A percentile compares a stretch with the other conserved stretches of the same genome.
These are phyloP conservation scores for Protonibea diacanthus DNA, from an alignment of 2,797 vertebrate genomes.

Conservation along the genomic window DNA sequence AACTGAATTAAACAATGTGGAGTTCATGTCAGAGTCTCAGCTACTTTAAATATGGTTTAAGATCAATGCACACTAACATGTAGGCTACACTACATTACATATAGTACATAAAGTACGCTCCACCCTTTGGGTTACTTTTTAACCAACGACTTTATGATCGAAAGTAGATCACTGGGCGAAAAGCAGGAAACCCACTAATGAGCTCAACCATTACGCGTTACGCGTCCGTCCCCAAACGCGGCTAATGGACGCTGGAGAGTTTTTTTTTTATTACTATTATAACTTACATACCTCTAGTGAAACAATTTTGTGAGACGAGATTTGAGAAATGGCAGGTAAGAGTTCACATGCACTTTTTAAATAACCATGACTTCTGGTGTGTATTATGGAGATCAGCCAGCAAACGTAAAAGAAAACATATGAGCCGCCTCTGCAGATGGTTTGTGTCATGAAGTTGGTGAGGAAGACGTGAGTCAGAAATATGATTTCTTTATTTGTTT, in stretches of 20 bases:
- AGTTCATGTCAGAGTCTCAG: not conserved
- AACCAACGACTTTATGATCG: not conserved
- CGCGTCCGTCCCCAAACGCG: too few species aligned
- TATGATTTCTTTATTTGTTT: too few species aligned
- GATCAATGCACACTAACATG: not conserved
- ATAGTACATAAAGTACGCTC: too few species aligned
- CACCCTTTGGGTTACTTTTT: too few species aligned
- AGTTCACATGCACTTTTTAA: not conserved
- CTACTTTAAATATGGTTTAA: not conserved
- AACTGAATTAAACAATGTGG: not conserved
- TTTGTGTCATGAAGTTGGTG: not conserved
- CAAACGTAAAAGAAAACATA: too few species aligned
- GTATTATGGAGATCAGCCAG: too few species aligned
- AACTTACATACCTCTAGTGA: not conserved
- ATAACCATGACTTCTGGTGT: not conserved
- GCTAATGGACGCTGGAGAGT: too few species aligned
- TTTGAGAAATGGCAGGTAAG: slow-evolving; percentile 21
- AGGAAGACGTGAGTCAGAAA: not conserved
- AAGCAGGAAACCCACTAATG: not conserved
- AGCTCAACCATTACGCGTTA: not conserved
- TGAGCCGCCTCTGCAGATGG: not conserved
- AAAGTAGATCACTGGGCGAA: not conserved
- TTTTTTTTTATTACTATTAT: not conserved
- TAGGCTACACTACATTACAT: not conserved
- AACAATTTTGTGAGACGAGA: not conserved